Percentiles rank a stretch among this genome's conserved stretches.
Evolutionary conservation across 2,113 vertebrate genomes (phyloP).

Genomic region (Psophia crepitans): DNA sequence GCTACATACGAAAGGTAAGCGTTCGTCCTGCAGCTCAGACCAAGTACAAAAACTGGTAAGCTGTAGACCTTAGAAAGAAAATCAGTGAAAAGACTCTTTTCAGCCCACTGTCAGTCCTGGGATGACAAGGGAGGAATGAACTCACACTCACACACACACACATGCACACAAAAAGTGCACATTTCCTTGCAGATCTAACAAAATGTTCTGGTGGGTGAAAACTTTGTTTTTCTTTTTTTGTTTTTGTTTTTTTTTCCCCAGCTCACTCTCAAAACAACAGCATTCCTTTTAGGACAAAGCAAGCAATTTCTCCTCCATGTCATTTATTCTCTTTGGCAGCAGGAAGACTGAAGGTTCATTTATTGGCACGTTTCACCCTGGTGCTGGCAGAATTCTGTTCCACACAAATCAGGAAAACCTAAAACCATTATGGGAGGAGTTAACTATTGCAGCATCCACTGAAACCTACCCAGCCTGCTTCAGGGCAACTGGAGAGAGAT

Average conservation of each 20-base stretch:
- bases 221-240: not conserved
- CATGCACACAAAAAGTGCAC: not conserved
- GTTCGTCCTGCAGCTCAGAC: not conserved
- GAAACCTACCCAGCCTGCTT: too few species aligned
- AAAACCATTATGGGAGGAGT: not conserved
- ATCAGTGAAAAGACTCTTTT: not conserved
- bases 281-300: not conserved
- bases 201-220: not conserved
- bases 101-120: not conserved
- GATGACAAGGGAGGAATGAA: not conserved
- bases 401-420: not conserved
- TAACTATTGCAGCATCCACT: not conserved
- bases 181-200: not conserved
- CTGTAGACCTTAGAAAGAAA: not conserved
- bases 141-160: too few species aligned
- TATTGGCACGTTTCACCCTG: not conserved
- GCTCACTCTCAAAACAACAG: not conserved
- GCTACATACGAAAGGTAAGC: not conserved
- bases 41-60: not conserved
- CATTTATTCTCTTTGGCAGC: not conserved
- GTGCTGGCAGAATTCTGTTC: not conserved
- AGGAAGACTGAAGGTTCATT: not conserved
- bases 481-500: not conserved
- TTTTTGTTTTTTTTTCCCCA: too few species aligned
- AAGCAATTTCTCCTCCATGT: not conserved